Evolutionary conservation across 1,140 invertebrate species (phyloP).

Genomic region (Ceratina australensis): DNA sequence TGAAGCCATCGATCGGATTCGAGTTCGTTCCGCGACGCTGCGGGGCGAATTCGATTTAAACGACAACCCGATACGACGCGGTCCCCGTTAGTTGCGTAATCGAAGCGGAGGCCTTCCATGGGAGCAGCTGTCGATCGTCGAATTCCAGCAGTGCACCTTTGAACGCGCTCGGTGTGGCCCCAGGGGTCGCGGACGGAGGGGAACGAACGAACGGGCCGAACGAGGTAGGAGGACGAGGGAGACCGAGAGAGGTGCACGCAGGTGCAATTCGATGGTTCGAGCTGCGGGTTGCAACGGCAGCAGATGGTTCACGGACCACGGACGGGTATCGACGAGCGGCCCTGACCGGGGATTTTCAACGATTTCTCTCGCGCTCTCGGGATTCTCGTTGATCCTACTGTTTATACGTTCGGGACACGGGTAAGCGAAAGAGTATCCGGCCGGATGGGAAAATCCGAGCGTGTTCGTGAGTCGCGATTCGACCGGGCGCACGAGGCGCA

Average conservation of each 20-base stretch:
- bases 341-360: conserved; percentile 25
- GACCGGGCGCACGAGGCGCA: conserved; percentile 64
- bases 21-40: no score
- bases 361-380: not conserved
- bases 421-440: no score
- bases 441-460: conserved; percentile 34
- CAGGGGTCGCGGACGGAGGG: no score
- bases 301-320: conserved; percentile 48
- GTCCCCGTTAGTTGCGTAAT: conserved; percentile 44
- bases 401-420: not conserved
- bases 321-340: conserved; percentile 38
- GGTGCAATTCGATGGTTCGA: conserved; percentile 58
- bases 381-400: not conserved
- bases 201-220: no score
- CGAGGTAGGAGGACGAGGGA: no score
- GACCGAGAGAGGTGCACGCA: conserved; percentile 48
- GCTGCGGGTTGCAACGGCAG: conserved; percentile 38
- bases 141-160: conserved; percentile 52
- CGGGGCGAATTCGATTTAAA: no score
- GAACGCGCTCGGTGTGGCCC: no score
- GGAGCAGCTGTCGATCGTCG: conserved; percentile 57
- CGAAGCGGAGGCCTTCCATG: conserved; percentile 45
- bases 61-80: no score
- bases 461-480: conserved; percentile 63
- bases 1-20: no score